phyloP scores from a whole-genome alignment of 2,113 vertebrate species.

The Cichladusa arquata region DNA sequence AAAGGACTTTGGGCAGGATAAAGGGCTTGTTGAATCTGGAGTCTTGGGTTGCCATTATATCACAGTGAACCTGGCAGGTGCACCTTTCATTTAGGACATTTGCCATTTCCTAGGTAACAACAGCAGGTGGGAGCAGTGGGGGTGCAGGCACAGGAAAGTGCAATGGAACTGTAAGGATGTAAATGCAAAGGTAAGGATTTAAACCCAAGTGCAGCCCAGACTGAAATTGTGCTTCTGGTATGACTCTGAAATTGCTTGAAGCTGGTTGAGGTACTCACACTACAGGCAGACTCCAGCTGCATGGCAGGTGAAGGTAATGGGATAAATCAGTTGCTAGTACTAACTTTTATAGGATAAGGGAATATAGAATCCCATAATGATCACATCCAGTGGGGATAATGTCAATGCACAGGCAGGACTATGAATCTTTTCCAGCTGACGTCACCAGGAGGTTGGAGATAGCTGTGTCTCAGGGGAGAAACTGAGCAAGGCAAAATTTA shows the following conservation, averaged over 20 bases:
- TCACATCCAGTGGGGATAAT: neutral
- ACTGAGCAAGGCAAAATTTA: conserved; percentile 1
- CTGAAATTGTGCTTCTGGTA: neutral
- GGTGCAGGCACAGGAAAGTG: neutral
- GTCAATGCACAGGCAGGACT: neutral
- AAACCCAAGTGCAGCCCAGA: neutral
- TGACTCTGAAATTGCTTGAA: neutral
- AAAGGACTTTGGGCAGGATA: neutral
- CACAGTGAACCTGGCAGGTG: neutral
- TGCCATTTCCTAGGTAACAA: neutral
- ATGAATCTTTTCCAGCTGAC: neutral
- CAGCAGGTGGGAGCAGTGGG: neutral
- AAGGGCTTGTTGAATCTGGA: neutral
- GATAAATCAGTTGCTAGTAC: neutral
- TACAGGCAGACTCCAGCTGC: neutral
- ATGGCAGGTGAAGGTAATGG: neutral
- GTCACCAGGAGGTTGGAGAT: neutral
- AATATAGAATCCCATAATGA: rapidly evolving
- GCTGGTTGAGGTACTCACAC: neutral
- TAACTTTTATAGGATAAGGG: neutral
- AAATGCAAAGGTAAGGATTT: no score
- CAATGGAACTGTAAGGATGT: neutral
- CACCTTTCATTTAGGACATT: neutral
- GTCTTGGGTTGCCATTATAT: neutral
- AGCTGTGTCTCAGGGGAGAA: neutral